Conservation (phyloP, 2,888 invertebrate species). For the Drosophila hamatofila region DNA sequence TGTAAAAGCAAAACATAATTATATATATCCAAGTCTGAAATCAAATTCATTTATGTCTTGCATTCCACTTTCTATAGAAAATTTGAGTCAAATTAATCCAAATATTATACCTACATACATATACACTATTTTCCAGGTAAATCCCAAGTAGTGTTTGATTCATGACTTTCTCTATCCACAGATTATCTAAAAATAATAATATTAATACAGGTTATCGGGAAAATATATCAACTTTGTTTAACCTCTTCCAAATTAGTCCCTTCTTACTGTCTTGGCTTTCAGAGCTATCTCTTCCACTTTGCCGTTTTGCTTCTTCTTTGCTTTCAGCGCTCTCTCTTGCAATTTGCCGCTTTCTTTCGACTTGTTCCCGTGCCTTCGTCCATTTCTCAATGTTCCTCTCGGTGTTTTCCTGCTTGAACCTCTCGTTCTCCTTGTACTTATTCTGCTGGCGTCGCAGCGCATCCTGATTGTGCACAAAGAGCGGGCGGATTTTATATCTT, state of each 20-base stretch:
- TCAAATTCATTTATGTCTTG: not conserved
- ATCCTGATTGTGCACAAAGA: conserved; percentile 59
- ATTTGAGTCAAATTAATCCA: not conserved
- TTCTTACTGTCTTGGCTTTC: no score
- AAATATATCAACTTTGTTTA: not conserved
- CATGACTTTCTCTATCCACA: not conserved
- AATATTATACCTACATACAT: not conserved
- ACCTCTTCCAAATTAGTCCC: not conserved
- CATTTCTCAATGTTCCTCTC: conserved; percentile 48
- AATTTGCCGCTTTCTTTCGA: conserved; percentile 14
- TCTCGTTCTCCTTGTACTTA: conserved; percentile 30
- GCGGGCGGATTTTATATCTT: conserved; percentile 47
- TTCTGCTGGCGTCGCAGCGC: conserved; percentile 36
- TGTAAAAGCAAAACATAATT: not conserved
- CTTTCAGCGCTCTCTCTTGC: not conserved
- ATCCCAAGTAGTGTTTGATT: not conserved
- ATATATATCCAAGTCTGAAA: not conserved
- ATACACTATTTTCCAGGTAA: not conserved
- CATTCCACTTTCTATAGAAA: not conserved
- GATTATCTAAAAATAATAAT: not conserved
- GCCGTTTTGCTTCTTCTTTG: no score
- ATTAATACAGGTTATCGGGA: not conserved
- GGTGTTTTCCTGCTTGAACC: conserved; percentile 19
- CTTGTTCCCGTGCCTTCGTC: conserved; percentile 46
- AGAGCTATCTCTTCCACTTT: not conserved